Conservation (phyloP, 2,797 vertebrate species). For the Basileuterus tristriatus region DNA sequence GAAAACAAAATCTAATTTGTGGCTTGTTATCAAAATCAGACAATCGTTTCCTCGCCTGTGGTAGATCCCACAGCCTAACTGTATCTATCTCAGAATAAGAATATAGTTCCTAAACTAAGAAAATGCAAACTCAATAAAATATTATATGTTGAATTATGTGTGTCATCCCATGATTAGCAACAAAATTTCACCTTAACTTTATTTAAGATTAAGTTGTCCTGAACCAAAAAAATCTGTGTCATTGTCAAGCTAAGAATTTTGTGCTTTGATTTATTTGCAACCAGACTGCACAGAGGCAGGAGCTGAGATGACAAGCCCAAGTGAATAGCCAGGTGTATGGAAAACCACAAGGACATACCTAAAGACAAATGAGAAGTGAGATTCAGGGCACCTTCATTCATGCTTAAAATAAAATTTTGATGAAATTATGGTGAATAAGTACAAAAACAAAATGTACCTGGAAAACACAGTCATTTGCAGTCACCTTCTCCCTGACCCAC, state of each 20-base stretch:
- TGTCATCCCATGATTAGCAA: neutral
- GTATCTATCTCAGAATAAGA: neutral
- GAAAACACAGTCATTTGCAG: neutral
- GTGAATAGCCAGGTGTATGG: neutral
- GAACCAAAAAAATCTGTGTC: neutral
- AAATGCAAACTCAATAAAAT: neutral
- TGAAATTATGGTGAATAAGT: neutral
- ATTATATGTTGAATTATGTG: neutral
- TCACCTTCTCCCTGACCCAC: neutral
- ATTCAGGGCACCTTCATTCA: neutral
- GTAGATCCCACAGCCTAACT: neutral
- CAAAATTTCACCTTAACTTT: neutral
- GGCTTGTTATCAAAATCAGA: neutral
- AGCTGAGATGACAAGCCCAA: neutral
- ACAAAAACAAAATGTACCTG: neutral
- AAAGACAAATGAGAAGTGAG: conserved; percentile 2
- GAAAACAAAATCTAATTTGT: neutral
- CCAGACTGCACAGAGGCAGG: neutral
- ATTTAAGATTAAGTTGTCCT: neutral
- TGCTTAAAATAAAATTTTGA: conserved; percentile 13
- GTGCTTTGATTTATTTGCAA: neutral
- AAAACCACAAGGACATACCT: neutral
- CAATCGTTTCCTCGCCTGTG: neutral
- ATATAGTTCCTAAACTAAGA: neutral
- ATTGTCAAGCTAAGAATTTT: neutral